Percentiles rank a stretch among this genome's conserved stretches.
Evolutionary conservation across 2,888 invertebrate species (phyloP).

Genomic region (Eulithis testata): DNA sequence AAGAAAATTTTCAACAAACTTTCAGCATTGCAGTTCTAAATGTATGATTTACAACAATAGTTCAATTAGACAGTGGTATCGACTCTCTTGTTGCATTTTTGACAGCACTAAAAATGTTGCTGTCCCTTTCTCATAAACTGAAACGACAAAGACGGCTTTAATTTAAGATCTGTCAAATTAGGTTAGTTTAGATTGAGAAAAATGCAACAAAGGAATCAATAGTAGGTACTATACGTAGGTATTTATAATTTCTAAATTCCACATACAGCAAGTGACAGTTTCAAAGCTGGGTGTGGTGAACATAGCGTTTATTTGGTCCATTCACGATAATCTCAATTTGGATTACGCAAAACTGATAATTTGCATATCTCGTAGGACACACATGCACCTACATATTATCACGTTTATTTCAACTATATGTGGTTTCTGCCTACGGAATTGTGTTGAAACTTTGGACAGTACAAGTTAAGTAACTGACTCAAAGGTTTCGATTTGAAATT

Average conservation of each 20-base stretch:
- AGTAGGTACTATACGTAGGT: too few relatives aligned
- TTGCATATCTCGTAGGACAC: conserved; percentile 38
- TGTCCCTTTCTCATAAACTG: too few relatives aligned
- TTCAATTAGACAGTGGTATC: too few relatives aligned
- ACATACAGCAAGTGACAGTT: conserved; percentile 3
- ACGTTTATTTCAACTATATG: conserved; percentile 22
- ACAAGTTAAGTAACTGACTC: not conserved
- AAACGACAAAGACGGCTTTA: too few relatives aligned
- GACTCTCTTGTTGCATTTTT: too few relatives aligned
- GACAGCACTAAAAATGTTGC: too few relatives aligned
- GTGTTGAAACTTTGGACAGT: conserved; percentile 26
- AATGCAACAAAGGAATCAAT: too few relatives aligned
- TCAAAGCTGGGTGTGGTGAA: conserved; percentile 20
- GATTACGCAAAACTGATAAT: conserved; percentile 35
- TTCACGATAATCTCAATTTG: conserved; percentile 31
- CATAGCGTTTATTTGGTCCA: conserved; percentile 22
- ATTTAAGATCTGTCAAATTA: too few relatives aligned
- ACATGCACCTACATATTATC: conserved; percentile 27
- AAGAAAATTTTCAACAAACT: too few relatives aligned
- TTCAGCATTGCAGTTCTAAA: too few relatives aligned
- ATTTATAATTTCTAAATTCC: not conserved
- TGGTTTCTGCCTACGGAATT: conserved; percentile 12
- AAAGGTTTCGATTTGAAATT: not conserved
- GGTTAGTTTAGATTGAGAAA: too few relatives aligned
- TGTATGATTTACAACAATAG: too few relatives aligned